A percentile compares a stretch with the other conserved stretches of the same genome.
Conservation (phyloP, 2,888 invertebrate species). For the Podabrus alpinus region DNA sequence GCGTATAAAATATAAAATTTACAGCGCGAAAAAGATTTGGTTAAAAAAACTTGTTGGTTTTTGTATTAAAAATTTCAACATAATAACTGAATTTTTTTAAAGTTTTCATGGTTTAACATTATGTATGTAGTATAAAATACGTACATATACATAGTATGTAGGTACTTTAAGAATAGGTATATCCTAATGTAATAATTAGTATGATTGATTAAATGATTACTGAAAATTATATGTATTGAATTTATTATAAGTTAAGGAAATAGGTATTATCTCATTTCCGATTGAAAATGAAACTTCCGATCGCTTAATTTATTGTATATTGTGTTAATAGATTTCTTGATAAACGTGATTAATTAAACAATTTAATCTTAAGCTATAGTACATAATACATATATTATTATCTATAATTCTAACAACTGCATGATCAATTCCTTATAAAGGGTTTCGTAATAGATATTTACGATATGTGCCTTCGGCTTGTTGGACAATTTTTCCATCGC, state of each 20-base stretch:
- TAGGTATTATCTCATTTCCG: not conserved
- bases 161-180: not conserved
- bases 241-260: not conserved
- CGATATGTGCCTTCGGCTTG: too few relatives aligned
- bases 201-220: not conserved
- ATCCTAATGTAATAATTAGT: not conserved
- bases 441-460: too few relatives aligned
- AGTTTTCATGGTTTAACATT: too few relatives aligned
- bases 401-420: not conserved
- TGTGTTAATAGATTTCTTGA: not conserved
- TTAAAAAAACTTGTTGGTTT: too few relatives aligned
- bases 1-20: not conserved
- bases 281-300: not conserved
- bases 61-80: too few relatives aligned
- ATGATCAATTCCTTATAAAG: not conserved
- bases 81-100: too few relatives aligned
- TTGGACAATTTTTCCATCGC: too few relatives aligned
- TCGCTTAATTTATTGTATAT: not conserved
- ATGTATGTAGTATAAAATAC: too few relatives aligned
- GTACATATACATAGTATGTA: too few relatives aligned
- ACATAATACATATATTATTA: too few relatives aligned
- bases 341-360: not conserved
- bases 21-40: not conserved
- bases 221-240: not conserved
- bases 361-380: not conserved